Evolutionary conservation across 2,888 invertebrate genomes (phyloP).

Genomic region (Stenodera caucasica): DNA sequence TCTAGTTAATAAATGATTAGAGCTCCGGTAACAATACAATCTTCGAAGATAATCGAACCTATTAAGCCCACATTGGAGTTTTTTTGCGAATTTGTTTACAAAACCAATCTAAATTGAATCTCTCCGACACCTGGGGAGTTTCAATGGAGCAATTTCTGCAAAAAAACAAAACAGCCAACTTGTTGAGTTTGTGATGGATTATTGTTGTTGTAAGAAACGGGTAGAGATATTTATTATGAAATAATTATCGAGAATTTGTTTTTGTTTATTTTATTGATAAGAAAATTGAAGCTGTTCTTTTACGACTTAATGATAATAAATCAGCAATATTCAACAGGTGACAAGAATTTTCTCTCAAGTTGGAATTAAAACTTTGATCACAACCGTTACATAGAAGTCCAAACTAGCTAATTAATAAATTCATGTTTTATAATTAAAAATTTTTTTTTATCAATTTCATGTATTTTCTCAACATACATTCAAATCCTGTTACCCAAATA

Average conservation of each 20-base stretch:
- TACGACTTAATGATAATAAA: too few species aligned
- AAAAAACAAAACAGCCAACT: too few species aligned
- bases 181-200: neutral
- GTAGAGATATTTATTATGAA: too few species aligned
- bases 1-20: neutral
- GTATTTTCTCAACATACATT: neutral
- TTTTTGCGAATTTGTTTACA: neutral
- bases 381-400: neutral
- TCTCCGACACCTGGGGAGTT: constrained; percentile 1
- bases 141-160: too few species aligned
- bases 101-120: constrained; percentile 3
- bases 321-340: neutral
- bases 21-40: neutral
- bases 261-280: too few species aligned
- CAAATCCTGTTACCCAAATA: neutral
- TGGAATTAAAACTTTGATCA: neutral
- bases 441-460: constrained; percentile 16
- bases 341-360: neutral
- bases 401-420: constrained; percentile 25
- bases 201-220: neutral
- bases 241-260: too few species aligned
- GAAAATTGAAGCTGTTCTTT: too few species aligned
- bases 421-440: constrained; percentile 19
- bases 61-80: constrained; percentile 3
- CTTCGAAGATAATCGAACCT: neutral